These are phyloP conservation scores for Vandiemenella viatica DNA, from an alignment of 2,888 invertebrate species.

Conservation along the genomic window DNA sequence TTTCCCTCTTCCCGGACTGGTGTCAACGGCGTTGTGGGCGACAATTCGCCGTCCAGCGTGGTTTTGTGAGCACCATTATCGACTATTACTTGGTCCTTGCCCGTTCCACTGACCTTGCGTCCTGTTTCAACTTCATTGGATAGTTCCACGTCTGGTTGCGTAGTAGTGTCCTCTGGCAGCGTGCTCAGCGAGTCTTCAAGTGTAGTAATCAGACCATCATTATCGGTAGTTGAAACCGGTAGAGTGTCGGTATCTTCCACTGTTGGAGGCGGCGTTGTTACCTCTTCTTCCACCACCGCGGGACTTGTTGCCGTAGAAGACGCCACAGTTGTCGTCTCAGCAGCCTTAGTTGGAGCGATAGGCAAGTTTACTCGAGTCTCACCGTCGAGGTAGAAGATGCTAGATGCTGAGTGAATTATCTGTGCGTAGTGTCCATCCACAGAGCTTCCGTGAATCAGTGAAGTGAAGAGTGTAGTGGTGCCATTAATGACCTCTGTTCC, in stretches of 20 bases:
- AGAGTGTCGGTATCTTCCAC: not conserved
- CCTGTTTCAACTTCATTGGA: conserved; percentile 24
- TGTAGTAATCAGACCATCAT: conserved; percentile 2
- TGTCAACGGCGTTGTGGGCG: conserved; percentile 20
- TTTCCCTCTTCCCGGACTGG: conserved; percentile 26
- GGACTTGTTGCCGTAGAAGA: conserved; percentile 2
- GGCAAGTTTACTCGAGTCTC: conserved; percentile 9
- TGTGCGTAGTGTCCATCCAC: conserved; percentile 36
- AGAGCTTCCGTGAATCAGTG: conserved; percentile 36
- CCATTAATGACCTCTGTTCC: conserved; percentile 32
- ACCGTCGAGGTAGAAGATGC: conserved; percentile 30
- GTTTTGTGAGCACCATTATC: conserved; percentile 4
- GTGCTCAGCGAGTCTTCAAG: conserved; percentile 17
- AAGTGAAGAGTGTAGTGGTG: conserved; percentile 37
- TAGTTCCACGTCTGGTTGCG: conserved; percentile 15
- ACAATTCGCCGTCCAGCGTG: conserved; percentile 19
- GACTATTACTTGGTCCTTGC: conserved; percentile 20
- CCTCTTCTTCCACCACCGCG: conserved; percentile 5
- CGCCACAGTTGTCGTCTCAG: conserved; percentile 14
- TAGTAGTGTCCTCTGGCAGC: conserved; percentile 19
- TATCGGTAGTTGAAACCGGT: conserved; percentile 11
- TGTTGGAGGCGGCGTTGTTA: conserved; percentile 18
- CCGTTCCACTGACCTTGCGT: conserved; percentile 20
- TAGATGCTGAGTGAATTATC: conserved; percentile 36
- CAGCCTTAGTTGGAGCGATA: conserved; percentile 20